Evolutionary conservation across 2,888 invertebrate species (phyloP).

Genomic region (Hymenopus coronatus): DNA sequence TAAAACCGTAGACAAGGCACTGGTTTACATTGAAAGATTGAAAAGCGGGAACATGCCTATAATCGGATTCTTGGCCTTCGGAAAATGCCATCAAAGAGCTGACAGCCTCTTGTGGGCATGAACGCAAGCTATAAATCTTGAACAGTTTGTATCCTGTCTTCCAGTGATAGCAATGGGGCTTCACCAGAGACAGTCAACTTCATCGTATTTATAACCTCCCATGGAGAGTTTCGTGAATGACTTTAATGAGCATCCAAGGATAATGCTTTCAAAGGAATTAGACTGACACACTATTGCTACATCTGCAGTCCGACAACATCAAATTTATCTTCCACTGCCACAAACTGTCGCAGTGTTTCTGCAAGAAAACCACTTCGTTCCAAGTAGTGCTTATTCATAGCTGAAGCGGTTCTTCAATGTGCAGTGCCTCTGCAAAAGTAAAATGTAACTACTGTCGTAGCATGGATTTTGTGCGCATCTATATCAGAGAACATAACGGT

Average conservation of each 20-base stretch:
- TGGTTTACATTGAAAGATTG: neutral
- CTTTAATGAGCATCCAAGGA: neutral
- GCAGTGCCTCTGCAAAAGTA: no score
- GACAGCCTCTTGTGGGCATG: neutral
- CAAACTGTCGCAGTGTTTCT: neutral
- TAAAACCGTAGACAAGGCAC: no score
- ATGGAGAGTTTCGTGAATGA: neutral
- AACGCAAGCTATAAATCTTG: neutral
- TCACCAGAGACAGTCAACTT: neutral
- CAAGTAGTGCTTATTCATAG: no score
- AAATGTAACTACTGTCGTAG: no score
- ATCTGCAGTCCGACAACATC: neutral
- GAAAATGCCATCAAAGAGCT: neutral
- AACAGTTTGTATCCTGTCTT: neutral
- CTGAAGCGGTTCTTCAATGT: no score
- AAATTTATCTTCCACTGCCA: neutral
- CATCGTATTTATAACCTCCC: neutral
- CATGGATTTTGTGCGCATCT: no score
- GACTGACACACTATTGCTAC: neutral
- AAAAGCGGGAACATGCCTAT: neutral
- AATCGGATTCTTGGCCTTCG: neutral
- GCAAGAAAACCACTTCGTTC: neutral
- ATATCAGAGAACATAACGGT: no score
- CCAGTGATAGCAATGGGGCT: neutral
- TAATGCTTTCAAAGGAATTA: neutral